Conservation (phyloP, 2,113 vertebrate genomes). For the Callaeas wilsoni region DNA sequence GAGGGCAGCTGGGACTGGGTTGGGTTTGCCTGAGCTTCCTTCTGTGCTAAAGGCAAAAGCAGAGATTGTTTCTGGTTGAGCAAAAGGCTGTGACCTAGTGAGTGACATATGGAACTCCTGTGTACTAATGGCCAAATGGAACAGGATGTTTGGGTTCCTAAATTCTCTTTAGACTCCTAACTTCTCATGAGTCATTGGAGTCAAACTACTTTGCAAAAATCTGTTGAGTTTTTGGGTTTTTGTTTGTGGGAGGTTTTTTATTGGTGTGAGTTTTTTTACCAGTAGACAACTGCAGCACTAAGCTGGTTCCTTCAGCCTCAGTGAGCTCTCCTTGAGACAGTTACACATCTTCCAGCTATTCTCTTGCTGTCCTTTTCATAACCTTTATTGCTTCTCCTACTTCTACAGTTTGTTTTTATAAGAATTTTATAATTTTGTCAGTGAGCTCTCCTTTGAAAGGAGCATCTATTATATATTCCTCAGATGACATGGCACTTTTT, state of each 20-base stretch:
- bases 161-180: neutral
- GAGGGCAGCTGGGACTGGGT: neutral
- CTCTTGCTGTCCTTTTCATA: neutral
- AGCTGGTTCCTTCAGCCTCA: neutral
- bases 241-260: neutral
- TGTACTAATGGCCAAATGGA: neutral
- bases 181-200: accelerated
- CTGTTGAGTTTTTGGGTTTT: neutral
- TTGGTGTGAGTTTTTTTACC: neutral
- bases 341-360: neutral
- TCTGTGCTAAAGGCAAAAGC: neutral
- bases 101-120: neutral
- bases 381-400: neutral
- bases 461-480: neutral
- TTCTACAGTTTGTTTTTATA: neutral
- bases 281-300: neutral
- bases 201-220: neutral
- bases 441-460: neutral
- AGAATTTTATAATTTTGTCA: neutral
- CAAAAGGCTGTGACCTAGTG: neutral
- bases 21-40: neutral
- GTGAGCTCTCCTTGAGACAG: neutral
- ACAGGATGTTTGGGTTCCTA: neutral
- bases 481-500: neutral
- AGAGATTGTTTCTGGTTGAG: neutral